Evolutionary conservation across 2,888 invertebrate species (phyloP), one percentile per base, ranked within the genome.

Genomic region (Abrostola triplasia): DNA sequence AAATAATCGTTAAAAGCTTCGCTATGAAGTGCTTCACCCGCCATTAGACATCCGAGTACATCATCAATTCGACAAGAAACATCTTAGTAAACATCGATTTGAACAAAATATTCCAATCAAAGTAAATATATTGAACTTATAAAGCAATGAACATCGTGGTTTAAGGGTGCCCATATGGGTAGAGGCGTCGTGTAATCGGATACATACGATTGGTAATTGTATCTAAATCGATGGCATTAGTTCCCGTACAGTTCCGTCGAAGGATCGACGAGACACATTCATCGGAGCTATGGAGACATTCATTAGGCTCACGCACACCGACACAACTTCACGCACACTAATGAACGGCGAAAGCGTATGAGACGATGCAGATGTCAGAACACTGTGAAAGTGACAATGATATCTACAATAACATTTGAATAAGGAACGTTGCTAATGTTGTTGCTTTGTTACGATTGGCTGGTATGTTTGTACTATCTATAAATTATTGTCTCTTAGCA

Each of bases 211-310:
- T 76, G 75, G 88, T 90, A 90, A 92, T 91, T 88, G 92, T 84
- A 84, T 85, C 88, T 86, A 90, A 92, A 91, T 89, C 88, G 91
- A 86, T 81, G 78, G 80, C 90, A 91, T 91, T 91, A 89, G 87
- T 90, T 84, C 80, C 79, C 70, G 80, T 81, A 82, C 75, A 83
- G 84, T 82, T 82, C 77, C 77, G 80, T 87, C 82, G 84, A 77
- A 73, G 70, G 70, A 73, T 66, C 73, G 70, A 65, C 74, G 76
- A 81, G 77, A 79, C 83, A 86, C 88, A 88, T 89, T 87, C 86
- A 87, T 91, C 87, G 87, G 83, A 82, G 73, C 78, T 82, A 79
- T 75, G 84, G 84, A 86, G 87, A 90, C 87, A 90, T 92, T 92
- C 90, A 91, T 92, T 92, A 90, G 85, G 80, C 73, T 69, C 83